phyloP scores from a whole-genome alignment of 64 coral and sea anemone species.

The Dendronephthya gigantea region DNA sequence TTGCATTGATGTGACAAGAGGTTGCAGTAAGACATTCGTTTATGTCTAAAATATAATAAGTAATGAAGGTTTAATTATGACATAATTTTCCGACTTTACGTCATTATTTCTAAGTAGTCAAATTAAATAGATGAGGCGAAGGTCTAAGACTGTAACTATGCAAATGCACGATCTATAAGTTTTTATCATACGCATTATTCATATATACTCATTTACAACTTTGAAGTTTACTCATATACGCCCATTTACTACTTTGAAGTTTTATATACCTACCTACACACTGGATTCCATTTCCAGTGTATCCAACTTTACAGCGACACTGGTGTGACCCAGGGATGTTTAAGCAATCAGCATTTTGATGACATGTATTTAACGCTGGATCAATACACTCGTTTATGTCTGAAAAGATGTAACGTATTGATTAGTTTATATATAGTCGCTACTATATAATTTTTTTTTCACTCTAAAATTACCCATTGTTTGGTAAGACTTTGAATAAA shows the following conservation, averaged over 20 bases:
- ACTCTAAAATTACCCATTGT: no score
- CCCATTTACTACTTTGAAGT: slow-evolving; percentile 1
- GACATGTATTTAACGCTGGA: not conserved
- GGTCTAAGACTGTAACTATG: no score
- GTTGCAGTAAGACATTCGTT: slow-evolving; percentile 37
- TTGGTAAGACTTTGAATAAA: no score
- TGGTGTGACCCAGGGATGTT: slow-evolving; percentile 15
- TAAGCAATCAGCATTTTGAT: slow-evolving; percentile 5
- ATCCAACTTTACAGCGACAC: not conserved
- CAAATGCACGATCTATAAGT: no score
- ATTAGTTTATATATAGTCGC: no score
- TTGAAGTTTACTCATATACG: no score
- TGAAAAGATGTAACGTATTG: not conserved
- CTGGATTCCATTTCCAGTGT: slow-evolving; percentile 14
- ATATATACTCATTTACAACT: no score
- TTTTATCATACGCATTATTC: no score
- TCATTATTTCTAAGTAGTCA: not conserved
- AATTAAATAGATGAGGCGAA: no score
- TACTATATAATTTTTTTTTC: no score
- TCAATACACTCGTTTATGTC: not conserved
- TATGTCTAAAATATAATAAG: slow-evolving; percentile 20
- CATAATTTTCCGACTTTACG: slow-evolving; percentile 4
- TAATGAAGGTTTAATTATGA: not conserved
- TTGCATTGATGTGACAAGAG: slow-evolving; percentile 18
- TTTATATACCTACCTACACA: slow-evolving; percentile 46